Evolutionary conservation across 2,888 invertebrate genomes (phyloP).

Genomic region (Aethes cnicana): DNA sequence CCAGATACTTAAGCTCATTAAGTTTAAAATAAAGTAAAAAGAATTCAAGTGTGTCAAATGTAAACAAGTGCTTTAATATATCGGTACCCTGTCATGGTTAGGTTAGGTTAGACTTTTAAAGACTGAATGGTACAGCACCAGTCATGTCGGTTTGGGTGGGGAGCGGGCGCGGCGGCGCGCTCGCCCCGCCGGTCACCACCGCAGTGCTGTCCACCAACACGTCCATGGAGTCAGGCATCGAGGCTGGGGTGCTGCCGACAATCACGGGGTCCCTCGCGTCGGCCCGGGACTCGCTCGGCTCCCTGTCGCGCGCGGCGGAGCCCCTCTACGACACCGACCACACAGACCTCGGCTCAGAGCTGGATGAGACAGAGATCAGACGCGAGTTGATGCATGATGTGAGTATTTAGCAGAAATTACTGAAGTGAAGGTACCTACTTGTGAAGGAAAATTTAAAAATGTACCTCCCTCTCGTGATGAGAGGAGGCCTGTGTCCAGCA

Average conservation of each 20-base stretch:
- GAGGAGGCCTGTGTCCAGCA: too few relatives aligned
- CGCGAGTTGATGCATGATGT: constrained; percentile 91
- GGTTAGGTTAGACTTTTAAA: constrained; percentile 4
- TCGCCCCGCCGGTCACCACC: constrained; percentile 60
- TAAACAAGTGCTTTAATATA: constrained; percentile 16
- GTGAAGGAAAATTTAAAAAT: too few relatives aligned
- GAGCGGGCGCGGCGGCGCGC: constrained; percentile 63
- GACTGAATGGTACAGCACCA: constrained; percentile 75
- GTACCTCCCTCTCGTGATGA: too few relatives aligned
- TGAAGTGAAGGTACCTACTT: too few relatives aligned
- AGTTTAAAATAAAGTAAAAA: not conserved
- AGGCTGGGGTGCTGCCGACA: constrained; percentile 86
- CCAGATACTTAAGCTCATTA: too few relatives aligned
- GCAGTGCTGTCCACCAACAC: constrained; percentile 74
- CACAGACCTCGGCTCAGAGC: constrained; percentile 90
- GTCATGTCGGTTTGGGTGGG: constrained; percentile 79
- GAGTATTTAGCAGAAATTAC: constrained; percentile 59
- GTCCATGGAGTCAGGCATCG: constrained; percentile 85
- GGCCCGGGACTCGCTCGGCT: constrained; percentile 80
- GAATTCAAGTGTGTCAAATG: not conserved
- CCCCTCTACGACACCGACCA: constrained; percentile 90
- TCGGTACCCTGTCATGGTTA: constrained; percentile 5
- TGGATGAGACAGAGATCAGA: constrained; percentile 89
- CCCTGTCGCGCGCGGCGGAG: constrained; percentile 83
- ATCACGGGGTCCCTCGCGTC: constrained; percentile 86